Percentiles rank a stretch among this genome's conserved stretches.
Evolutionary conservation across 2,888 invertebrate species (phyloP).

Genomic region (Eupithecia subfuscata): DNA sequence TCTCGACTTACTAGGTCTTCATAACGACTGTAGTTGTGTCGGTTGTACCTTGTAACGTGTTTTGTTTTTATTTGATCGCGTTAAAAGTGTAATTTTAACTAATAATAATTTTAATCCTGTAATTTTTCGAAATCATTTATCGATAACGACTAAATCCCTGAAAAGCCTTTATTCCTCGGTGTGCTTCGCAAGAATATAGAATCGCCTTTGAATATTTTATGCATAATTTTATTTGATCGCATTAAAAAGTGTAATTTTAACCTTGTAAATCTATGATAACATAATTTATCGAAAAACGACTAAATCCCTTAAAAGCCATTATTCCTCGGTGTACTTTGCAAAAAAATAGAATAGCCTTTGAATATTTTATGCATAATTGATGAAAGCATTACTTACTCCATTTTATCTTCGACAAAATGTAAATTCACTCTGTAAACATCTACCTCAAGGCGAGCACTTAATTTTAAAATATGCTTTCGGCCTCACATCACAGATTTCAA

Average conservation of each 20-base stretch:
- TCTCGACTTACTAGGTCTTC: slow-evolving; percentile 32
- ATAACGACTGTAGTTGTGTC: not conserved
- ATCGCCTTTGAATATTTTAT: not conserved
- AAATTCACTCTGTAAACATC: slow-evolving; percentile 8
- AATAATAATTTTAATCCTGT: not conserved
- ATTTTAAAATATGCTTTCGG: slow-evolving; percentile 35
- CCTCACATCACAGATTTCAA: slow-evolving; percentile 37
- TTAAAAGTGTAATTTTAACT: not conserved
- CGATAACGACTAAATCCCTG: not conserved
- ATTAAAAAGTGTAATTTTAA: not conserved
- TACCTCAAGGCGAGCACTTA: slow-evolving; percentile 36
- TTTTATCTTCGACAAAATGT: slow-evolving; percentile 10
- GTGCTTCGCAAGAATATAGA: not conserved
- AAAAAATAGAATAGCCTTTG: not conserved
- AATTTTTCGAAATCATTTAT: no score
- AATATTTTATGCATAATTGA: not conserved
- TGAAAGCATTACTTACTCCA: slow-evolving; percentile 14
- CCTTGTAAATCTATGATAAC: not conserved
- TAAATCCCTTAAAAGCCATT: slow-evolving; percentile 3
- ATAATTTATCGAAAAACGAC: not conserved
- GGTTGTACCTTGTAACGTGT: not conserved
- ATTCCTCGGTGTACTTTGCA: not conserved
- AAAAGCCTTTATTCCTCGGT: not conserved
- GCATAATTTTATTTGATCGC: not conserved
- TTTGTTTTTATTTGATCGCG: not conserved